Conservation (phyloP, 2,113 vertebrate species). For the Lipophrys pholis region DNA sequence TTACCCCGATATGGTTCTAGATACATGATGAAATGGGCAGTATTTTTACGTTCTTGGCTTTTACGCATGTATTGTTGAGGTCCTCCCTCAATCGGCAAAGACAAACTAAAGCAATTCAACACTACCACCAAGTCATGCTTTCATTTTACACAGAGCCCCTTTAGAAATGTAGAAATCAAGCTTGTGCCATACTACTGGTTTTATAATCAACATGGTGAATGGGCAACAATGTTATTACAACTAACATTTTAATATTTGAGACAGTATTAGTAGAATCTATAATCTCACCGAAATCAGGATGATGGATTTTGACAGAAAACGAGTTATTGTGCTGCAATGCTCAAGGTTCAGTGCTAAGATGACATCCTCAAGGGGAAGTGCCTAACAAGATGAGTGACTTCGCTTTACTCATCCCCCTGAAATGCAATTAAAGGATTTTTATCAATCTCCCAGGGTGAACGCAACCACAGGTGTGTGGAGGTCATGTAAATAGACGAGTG, state of each 20-base stretch:
- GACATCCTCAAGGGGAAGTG: conserved; percentile 29
- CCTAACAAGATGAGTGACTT: conserved; percentile 42
- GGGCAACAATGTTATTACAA: neutral
- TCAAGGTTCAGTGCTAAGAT: conserved; percentile 43
- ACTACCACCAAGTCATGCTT: too few relatives aligned
- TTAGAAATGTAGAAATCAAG: too few relatives aligned
- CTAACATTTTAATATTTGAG: neutral
- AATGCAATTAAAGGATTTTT: conserved; percentile 14
- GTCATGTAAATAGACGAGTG: neutral
- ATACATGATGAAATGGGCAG: too few relatives aligned
- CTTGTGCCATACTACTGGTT: too few relatives aligned
- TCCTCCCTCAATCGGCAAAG: too few relatives aligned
- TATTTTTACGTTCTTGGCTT: too few relatives aligned
- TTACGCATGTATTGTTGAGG: too few relatives aligned
- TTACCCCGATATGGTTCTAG: too few relatives aligned
- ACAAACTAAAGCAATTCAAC: too few relatives aligned
- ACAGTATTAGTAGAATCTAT: neutral
- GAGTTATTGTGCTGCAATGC: conserved; percentile 43
- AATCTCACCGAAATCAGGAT: conserved; percentile 31
- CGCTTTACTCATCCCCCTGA: neutral
- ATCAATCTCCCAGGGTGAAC: neutral
- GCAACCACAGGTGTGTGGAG: neutral
- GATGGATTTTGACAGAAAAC: conserved; percentile 23
- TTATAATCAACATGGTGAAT: too few relatives aligned
- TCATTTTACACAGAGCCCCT: too few relatives aligned